Evolutionary conservation across 2,888 invertebrate species (phyloP).

Genomic region (Trypoxylon attenuatum): DNA sequence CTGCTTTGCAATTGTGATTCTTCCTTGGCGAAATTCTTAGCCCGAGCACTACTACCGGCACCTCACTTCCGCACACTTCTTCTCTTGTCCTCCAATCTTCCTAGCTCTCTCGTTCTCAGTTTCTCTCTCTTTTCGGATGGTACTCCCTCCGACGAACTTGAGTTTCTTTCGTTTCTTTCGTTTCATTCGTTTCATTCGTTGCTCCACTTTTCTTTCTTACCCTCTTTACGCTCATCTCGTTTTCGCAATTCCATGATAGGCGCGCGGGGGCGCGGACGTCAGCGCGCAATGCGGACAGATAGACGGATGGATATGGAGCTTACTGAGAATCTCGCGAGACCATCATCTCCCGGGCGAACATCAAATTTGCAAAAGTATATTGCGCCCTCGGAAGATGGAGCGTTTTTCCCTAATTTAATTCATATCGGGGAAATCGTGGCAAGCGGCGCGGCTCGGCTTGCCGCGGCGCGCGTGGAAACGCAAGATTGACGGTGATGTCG

Average conservation of each 20-base stretch:
- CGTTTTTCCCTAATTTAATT: constrained; percentile 25
- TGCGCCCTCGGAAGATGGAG: constrained; percentile 19
- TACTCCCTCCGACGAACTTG: background rate
- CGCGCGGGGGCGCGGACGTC: background rate
- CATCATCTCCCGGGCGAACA: background rate
- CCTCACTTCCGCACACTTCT: constrained; percentile 8
- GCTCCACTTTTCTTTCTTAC: background rate
- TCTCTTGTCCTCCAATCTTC: background rate
- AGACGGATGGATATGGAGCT: constrained; percentile 33
- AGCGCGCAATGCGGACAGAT: constrained; percentile 6
- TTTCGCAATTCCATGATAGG: no score
- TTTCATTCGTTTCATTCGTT: background rate
- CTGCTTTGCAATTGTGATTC: constrained; percentile 65
- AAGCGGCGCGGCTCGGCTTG: constrained; percentile 7
- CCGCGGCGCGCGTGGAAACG: constrained; percentile 2
- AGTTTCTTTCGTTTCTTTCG: background rate
- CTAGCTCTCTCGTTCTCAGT: background rate
- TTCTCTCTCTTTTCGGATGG: no score
- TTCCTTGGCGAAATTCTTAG: constrained; percentile 50
- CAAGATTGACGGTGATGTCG: background rate
- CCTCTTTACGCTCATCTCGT: background rate
- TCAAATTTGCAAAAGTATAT: constrained; percentile 35
- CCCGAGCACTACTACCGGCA: constrained; percentile 16
- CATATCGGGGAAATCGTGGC: background rate
- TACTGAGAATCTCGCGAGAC: constrained; percentile 23